Evolutionary conservation across 2,113 vertebrate genomes (phyloP).

Genomic region (Dinomys branickii): DNA sequence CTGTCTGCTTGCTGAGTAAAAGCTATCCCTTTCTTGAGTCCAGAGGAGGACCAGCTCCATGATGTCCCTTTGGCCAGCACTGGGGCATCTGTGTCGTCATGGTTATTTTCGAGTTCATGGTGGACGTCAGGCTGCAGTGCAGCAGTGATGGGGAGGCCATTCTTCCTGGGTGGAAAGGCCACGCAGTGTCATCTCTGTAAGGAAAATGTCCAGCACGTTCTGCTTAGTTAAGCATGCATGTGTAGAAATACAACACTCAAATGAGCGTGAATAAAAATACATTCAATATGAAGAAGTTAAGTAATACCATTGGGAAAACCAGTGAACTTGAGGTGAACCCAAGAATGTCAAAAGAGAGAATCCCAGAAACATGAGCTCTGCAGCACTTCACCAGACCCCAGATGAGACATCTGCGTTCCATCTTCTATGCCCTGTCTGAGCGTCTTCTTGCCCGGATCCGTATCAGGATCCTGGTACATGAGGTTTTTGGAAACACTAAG

Average conservation of each 20-base stretch:
- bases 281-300: conserved; percentile 75
- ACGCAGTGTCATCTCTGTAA: conserved; percentile 37
- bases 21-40: conserved; percentile 69
- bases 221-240: conserved; percentile 75
- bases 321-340: conserved; percentile 81
- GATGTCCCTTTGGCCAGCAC: conserved; percentile 44
- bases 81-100: conserved; percentile 70
- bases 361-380: conserved; percentile 75
- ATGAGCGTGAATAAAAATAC: conserved; percentile 79
- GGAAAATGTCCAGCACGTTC: conserved; percentile 68
- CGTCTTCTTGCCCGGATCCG: not conserved
- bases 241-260: conserved; percentile 72
- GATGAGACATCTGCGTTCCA: conserved; percentile 36
- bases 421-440: not conserved
- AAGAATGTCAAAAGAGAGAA: conserved; percentile 76
- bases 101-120: not conserved
- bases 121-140: not conserved
- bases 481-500: conserved; percentile 75
- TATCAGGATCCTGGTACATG: conserved; percentile 36
- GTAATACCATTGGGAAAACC: conserved; percentile 69
- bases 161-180: conserved; percentile 57
- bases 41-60: conserved; percentile 49
- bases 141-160: conserved; percentile 12
- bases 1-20: conserved; percentile 79
- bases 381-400: not conserved